Evolutionary conservation across 1,140 invertebrate genomes (phyloP).

Genomic region (Panagrolaimus sp.): DNA sequence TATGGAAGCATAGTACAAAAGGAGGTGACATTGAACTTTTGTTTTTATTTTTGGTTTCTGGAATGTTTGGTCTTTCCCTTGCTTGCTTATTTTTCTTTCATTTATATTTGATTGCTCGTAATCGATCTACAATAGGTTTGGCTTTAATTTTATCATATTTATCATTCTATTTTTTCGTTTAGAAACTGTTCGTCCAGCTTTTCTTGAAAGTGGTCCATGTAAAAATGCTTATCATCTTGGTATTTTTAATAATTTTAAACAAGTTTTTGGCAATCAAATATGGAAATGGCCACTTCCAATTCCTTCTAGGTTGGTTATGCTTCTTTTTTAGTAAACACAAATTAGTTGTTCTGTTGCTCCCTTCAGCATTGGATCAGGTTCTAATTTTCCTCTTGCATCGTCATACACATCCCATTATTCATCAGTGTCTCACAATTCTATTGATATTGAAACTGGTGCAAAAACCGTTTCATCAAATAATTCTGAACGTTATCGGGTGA

Average conservation of each 20-base stretch:
- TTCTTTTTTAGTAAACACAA: too few species aligned
- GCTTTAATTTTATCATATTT: neutral
- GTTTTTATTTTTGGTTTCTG: neutral
- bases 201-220: neutral
- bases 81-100: conserved; percentile 6
- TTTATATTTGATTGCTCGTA: conserved; percentile 6
- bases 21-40: neutral
- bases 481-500: too few species aligned
- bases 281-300: conserved; percentile 1
- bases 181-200: conserved; percentile 1
- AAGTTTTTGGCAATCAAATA: conserved; percentile 1
- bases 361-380: too few species aligned
- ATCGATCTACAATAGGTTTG: neutral
- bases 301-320: conserved; percentile 1
- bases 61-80: neutral
- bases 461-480: too few species aligned
- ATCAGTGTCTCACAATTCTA: too few species aligned
- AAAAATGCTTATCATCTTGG: neutral
- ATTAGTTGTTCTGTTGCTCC: too few species aligned
- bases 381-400: too few species aligned
- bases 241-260: neutral
- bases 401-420: too few species aligned
- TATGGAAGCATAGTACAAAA: neutral
- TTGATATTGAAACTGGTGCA: too few species aligned
- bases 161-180: neutral